phyloP scores from a whole-genome alignment of 2,113 vertebrate species.

The Dipodomys spectabilis region DNA sequence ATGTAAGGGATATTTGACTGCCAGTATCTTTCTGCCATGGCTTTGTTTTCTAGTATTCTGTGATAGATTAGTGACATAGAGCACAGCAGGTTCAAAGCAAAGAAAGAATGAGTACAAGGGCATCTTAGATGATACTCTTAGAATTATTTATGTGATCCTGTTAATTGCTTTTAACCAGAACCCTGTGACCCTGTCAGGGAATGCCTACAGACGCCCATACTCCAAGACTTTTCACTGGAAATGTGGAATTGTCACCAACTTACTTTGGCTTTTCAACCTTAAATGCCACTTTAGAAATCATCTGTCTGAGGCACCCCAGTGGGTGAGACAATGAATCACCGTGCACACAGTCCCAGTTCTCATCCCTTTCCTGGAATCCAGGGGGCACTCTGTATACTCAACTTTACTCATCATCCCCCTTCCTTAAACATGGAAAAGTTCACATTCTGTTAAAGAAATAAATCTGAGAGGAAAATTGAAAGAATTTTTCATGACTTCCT shows the following conservation, averaged over 20 bases:
- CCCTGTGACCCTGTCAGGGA: neutral
- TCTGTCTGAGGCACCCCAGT: neutral
- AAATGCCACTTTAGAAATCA: neutral
- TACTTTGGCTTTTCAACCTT: neutral
- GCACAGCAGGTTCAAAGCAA: conserved; percentile 17
- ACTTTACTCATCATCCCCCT: neutral
- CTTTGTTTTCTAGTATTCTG: conserved; percentile 55
- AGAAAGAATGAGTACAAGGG: neutral
- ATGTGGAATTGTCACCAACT: neutral
- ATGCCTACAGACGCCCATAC: neutral
- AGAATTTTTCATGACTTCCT: neutral
- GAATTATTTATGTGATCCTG: neutral
- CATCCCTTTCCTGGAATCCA: neutral
- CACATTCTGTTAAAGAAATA: neutral
- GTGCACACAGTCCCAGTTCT: neutral
- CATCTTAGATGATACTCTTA: conserved; percentile 27
- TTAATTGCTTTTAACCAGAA: neutral
- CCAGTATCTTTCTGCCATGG: conserved; percentile 54
- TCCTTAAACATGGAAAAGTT: neutral
- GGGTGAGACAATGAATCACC: neutral
- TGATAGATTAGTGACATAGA: conserved; percentile 30
- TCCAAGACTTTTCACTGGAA: neutral
- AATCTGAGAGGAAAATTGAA: neutral
- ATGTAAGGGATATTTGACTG: conserved; percentile 53
- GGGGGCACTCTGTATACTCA: neutral